Base-by-base conservation (phyloP, 2,113 vertebrate genomes). In the Orientallactaga bullata region DNA sequence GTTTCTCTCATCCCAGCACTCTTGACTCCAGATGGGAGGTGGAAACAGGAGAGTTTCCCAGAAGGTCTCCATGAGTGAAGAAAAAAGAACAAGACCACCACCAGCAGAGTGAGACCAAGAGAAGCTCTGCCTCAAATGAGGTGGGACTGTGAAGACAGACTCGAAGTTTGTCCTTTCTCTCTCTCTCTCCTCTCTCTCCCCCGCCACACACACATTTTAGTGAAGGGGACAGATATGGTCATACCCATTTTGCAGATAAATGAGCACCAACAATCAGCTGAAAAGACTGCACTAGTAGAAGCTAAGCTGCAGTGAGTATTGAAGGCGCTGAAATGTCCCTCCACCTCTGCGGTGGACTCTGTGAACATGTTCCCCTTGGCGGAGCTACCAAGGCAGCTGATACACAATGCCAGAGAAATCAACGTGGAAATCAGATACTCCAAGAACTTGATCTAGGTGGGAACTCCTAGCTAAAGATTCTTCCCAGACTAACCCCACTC, bases 221-320 rank as follows among this genome's bases (percentile, higher is more conserved):
- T 6, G 7, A 35, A 58, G 66, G 13, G 35, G 35, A 7, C 7
- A 66, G 69, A 21, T 35, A 7, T 21, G 8, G 24, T 60, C 32
- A 16, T 0, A 39, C 80, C 69, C 63, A 7, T 20, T 76, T 88
- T 28, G 17, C 42, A 87, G 84, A 11, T 13, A 4, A n/a, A 79
- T 66, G 72, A 61, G n/a, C 51, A 18, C 1, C 7, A 4, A 4
- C 0, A 9, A 23, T 2, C 18, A 17, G 26, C 12, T 17, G 83
- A 30, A 47, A 37, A 5, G 74, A 23, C 35, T 1, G 0, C 5
- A 0, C 10, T 35, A 20, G 15, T 7, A 23, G 5, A 0, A 13
- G n/a, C 39, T 30, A 32, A 1, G 0, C 0, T 2, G 7, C 13
- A 26, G 42, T 7, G n/a, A 20, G 5, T 3, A 17, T 69, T 0